A percentile compares a stretch with the other conserved stretches of the same genome.
phyloP scores from a whole-genome alignment of 2,113 vertebrate genomes.

The Mola mola region DNA sequence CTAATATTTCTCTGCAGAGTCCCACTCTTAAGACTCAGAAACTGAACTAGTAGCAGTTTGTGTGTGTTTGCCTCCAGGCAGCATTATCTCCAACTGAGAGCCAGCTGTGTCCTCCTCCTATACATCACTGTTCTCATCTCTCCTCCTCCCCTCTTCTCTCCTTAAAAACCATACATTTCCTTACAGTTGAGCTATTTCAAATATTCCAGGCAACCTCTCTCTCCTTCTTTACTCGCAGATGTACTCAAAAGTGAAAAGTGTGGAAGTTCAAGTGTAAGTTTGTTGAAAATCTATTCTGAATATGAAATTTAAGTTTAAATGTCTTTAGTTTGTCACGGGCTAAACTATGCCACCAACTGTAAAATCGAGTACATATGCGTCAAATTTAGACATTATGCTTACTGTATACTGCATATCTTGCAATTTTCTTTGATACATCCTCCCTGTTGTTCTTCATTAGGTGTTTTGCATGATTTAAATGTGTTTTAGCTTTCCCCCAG shows the following conservation, averaged over 20 bases:
- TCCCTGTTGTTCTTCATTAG: background rate
- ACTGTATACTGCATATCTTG: background rate
- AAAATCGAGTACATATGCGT: background rate
- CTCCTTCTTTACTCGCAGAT: background rate
- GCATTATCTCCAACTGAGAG: constrained; percentile 31
- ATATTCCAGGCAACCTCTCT: background rate
- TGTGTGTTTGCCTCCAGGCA: constrained; percentile 14
- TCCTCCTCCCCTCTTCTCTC: constrained; percentile 7
- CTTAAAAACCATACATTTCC: constrained; percentile 10
- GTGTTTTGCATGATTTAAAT: background rate
- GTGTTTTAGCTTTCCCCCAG: background rate
- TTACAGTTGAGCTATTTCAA: background rate
- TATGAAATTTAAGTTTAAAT: background rate
- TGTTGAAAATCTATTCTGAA: background rate
- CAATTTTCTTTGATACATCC: too few species aligned
- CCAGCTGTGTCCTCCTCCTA: constrained; percentile 49
- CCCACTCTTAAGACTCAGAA: constrained; percentile 36
- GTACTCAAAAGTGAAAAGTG: background rate
- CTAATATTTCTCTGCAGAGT: constrained; percentile 53
- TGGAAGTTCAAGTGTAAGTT: background rate
- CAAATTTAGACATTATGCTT: background rate
- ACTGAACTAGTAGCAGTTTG: constrained; percentile 19
- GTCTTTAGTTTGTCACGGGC: too few species aligned
- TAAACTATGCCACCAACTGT: constrained; percentile 1
- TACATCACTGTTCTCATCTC: constrained; percentile 29